Base-by-base conservation (phyloP, 2,113 vertebrate species). In the Platysteira castanea region DNA sequence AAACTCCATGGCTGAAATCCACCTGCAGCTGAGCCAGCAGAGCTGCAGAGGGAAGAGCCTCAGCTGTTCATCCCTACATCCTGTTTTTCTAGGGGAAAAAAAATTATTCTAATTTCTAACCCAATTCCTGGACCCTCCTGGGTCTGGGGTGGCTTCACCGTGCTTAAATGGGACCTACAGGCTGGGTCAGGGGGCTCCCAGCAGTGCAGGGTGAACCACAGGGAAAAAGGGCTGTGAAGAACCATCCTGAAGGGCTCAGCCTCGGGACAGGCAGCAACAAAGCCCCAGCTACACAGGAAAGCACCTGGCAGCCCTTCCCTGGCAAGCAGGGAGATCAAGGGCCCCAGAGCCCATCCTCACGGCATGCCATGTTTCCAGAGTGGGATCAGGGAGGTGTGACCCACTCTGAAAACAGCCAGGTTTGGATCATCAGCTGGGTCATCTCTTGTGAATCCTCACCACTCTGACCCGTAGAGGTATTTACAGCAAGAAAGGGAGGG, bases 221-320 rank as follows among this genome's bases (percentile, higher is more conserved):
- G 7, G 5, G 19, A 18, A 16, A 68, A 61, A 59, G 22, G 37
- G 21, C 65, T 85, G 33, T 76, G 57, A 35, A 79, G 67, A 90
- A 28, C 30, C 52, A 54, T 64, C 67, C 83, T 1, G 0, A 65
- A 70, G 52, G 18, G 28, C 56, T 84, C 54, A 0, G 81, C 54
- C 15, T 15, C 3, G 0, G 68, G 63, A 89, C 80, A 91, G 80
- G 95, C 89, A 91, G 63, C 7, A 6, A 83, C 76, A 1, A 53
- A 88, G 53, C 49, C 50, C 35, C 69, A 70, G 56, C 39, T 84
- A 27, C 37, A 15, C 2, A 2, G 89, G 84, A 95, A 87, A 95
- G 84, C 73, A 70, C 84, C 91, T 96, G 95, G 89, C 81, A 96
- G 69, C 64, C 47, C 12, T 87, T 94, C 59, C 68, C 53, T 26